These are phyloP conservation scores for Drosophila repleta DNA, from an alignment of 1,140 invertebrate species.

Conservation along the genomic window DNA sequence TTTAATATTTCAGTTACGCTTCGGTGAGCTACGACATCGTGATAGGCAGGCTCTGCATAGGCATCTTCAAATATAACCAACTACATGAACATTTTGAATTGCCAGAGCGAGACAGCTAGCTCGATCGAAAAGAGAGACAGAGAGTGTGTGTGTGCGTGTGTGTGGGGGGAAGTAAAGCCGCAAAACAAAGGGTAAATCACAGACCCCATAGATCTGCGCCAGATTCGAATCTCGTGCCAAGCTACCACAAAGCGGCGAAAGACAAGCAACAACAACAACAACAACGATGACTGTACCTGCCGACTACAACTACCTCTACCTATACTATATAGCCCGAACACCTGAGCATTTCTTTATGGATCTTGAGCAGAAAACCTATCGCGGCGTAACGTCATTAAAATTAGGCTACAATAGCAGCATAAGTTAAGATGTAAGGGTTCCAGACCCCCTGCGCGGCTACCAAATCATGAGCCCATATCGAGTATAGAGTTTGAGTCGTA, in stretches of 20 bases:
- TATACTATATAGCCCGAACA: conserved; percentile 50
- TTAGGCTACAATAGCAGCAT: conserved; percentile 58
- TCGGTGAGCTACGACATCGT: conserved; percentile 73
- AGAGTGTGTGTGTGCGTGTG: neutral
- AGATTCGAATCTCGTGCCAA: conserved; percentile 72
- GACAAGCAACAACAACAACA: conserved; percentile 1
- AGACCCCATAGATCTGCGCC: conserved; percentile 40
- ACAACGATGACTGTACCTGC: conserved; percentile 43
- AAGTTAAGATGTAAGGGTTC: conserved; percentile 62
- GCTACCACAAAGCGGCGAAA: conserved; percentile 55
- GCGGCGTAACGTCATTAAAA: conserved; percentile 83
- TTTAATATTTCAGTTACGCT: conserved; percentile 83
- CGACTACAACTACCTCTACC: neutral
- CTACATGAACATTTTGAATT: conserved; percentile 49
- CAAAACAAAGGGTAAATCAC: conserved; percentile 73
- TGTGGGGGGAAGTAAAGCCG: conserved; percentile 25
- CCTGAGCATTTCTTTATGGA: conserved; percentile 82
- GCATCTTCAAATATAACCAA: conserved; percentile 67
- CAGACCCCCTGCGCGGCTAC: conserved; percentile 9
- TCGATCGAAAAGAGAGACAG: neutral
- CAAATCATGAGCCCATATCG: conserved; percentile 45
- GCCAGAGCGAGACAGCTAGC: conserved; percentile 27
- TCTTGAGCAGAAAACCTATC: conserved; percentile 80
- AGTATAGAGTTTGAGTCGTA: conserved; percentile 31
- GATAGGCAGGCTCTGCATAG: conserved; percentile 66